phyloP scores from a whole-genome alignment of 2,797 vertebrate genomes.

The Micromesistius poutassou region DNA sequence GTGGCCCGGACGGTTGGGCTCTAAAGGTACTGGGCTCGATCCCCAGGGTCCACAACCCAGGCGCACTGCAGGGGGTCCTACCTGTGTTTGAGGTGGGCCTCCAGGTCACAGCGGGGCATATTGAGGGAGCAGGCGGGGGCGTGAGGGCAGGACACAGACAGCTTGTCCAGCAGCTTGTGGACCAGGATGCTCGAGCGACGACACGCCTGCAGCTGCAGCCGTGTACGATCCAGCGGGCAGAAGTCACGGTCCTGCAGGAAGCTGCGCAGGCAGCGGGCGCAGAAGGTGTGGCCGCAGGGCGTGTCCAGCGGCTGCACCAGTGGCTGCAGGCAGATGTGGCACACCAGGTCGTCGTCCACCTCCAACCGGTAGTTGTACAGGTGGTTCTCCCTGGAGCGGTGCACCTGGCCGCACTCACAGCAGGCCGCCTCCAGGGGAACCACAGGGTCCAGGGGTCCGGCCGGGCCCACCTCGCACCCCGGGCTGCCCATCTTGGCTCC shows the following conservation, averaged over 20 bases:
- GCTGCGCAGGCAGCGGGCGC: slow-evolving; percentile 93
- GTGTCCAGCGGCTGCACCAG: slow-evolving; percentile 95
- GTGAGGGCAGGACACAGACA: slow-evolving; percentile 86
- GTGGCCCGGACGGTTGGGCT: background rate
- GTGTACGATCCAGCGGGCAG: slow-evolving; percentile 91
- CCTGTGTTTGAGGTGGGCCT: slow-evolving; percentile 97
- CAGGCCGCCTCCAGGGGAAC: slow-evolving; percentile 82
- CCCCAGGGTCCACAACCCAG: background rate
- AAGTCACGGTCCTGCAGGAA: slow-evolving; percentile 97
- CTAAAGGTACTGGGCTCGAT: background rate
- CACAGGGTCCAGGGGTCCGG: slow-evolving; percentile 76
- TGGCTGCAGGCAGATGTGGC: slow-evolving; percentile 98
- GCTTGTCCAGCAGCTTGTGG: slow-evolving; percentile 96
- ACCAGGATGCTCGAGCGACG: slow-evolving; percentile 97
- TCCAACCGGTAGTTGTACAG: slow-evolving; percentile 96
- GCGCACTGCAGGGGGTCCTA: slow-evolving; percentile 52
- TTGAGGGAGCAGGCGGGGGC: slow-evolving; percentile 82
- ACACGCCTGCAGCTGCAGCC: slow-evolving; percentile 90
- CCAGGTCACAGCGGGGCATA: slow-evolving; percentile 95
- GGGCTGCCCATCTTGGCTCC: slow-evolving; percentile 83
- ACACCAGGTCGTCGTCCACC: slow-evolving; percentile 96
- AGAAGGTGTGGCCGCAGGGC: slow-evolving; percentile 97
- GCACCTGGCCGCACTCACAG: slow-evolving; percentile 93
- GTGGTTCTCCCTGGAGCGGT: slow-evolving; percentile 93
- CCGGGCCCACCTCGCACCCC: slow-evolving; percentile 79